A percentile compares a stretch with the other conserved stretches of the same genome.
Conservation (phyloP, 2,888 invertebrate species). For the Lasioglossum malachurum region DNA sequence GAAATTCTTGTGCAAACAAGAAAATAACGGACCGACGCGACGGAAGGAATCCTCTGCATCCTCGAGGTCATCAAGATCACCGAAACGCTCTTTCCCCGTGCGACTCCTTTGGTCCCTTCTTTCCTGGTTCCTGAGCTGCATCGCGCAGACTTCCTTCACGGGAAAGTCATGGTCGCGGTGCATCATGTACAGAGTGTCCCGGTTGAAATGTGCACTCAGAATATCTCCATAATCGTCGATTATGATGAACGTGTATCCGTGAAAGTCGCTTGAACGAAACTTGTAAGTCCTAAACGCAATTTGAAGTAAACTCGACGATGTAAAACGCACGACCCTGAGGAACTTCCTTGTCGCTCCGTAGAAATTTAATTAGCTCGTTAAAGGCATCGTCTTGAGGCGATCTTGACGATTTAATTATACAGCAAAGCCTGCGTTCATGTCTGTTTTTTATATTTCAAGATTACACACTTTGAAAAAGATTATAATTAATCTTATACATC, state of each 20-base stretch:
- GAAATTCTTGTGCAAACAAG: not conserved
- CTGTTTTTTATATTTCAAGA: not conserved
- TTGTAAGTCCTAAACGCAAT: not conserved
- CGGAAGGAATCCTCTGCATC: conserved; percentile 29
- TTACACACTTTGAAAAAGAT: not conserved
- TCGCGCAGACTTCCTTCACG: conserved; percentile 42
- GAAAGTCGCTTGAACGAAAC: not conserved
- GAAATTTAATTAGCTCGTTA: not conserved
- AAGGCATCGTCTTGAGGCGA: not conserved
- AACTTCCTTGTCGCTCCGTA: not conserved
- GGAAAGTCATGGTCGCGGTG: conserved; percentile 60
- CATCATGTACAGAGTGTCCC: not conserved
- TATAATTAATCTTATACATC: not conserved
- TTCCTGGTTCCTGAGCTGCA: conserved; percentile 13
- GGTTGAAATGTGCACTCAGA: not conserved
- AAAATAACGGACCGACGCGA: not conserved
- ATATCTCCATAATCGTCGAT: not conserved
- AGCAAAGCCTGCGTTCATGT: not conserved
- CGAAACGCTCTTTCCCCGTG: conserved; percentile 47
- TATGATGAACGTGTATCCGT: not conserved
- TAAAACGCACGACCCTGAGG: not conserved
- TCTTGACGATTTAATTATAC: not conserved
- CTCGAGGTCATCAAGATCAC: conserved; percentile 40
- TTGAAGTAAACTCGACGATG: not conserved
- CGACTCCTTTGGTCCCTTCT: not conserved